A percentile compares a stretch with the other conserved stretches of the same genome.
Conservation (phyloP, 2,888 invertebrate genomes). For the Margaritifera margaritifera region DNA sequence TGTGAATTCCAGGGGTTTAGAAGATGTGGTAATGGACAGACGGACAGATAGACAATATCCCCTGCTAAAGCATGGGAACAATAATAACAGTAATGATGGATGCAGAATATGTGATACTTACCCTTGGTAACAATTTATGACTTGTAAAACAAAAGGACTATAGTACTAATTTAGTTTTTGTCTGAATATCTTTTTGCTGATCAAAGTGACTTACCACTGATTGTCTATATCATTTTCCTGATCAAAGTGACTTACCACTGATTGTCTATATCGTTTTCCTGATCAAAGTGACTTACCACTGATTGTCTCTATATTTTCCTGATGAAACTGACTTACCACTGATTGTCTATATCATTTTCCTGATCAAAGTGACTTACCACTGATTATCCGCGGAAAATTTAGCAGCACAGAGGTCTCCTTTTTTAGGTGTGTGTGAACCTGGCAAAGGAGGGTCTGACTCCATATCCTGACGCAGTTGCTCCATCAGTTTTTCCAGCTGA, state of each 20-base stretch:
- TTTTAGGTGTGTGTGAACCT: constrained; percentile 89
- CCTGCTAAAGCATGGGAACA: too few relatives aligned
- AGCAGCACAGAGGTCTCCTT: constrained; percentile 90
- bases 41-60: too few relatives aligned
- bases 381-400: constrained; percentile 88
- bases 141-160: too few relatives aligned
- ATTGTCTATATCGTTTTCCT: constrained; percentile 87
- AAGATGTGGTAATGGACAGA: too few relatives aligned
- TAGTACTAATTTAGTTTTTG: too few relatives aligned
- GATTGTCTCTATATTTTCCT: background rate
- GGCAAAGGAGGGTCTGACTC: constrained; percentile 86
- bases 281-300: constrained; percentile 91
- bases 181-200: background rate
- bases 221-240: background rate
- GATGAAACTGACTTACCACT: background rate
- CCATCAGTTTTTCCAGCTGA: constrained; percentile 89
- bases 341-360: background rate
- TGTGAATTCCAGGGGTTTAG: too few relatives aligned
- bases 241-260: constrained; percentile 80
- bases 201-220: background rate
- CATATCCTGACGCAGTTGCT: constrained; percentile 90
- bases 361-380: constrained; percentile 78
- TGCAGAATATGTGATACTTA: too few relatives aligned
- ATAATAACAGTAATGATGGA: too few relatives aligned
- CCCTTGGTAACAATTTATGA: too few relatives aligned